Conservation (phyloP, 2,797 vertebrate species). For the Sebastes ruberrimus region DNA sequence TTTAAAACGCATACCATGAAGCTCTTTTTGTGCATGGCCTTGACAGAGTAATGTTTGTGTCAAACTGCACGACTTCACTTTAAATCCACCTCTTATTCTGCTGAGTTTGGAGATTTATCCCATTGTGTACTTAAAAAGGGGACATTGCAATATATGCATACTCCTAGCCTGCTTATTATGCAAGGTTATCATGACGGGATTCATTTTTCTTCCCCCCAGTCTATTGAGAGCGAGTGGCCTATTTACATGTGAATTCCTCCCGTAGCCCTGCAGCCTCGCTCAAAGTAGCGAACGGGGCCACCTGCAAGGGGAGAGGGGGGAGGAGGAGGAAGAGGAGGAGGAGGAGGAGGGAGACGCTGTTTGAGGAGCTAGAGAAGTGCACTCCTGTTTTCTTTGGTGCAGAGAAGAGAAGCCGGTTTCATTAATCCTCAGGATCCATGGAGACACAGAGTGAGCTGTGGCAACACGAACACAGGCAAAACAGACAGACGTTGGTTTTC, state of each 20-base stretch:
- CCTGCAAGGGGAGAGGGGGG: conserved; percentile 65
- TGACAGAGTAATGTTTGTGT: conserved; percentile 27
- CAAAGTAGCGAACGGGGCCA: conserved; percentile 69
- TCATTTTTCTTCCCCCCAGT: conserved; percentile 69
- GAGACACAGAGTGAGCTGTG: conserved; percentile 16
- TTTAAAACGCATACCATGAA: neutral
- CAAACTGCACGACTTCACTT: conserved; percentile 24
- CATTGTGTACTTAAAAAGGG: conserved; percentile 49
- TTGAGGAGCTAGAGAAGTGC: conserved; percentile 66
- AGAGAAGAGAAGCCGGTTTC: conserved; percentile 63
- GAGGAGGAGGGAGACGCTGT: conserved; percentile 9
- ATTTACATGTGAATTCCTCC: conserved; percentile 85
- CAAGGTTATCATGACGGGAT: conserved; percentile 74
- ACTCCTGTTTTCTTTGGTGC: conserved; percentile 72
- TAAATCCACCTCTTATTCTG: conserved; percentile 47
- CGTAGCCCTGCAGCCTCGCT: conserved; percentile 60
- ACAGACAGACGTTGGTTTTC: neutral
- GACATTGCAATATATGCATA: conserved; percentile 44
- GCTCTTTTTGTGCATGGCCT: neutral
- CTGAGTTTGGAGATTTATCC: conserved; percentile 52
- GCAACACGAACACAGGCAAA: neutral
- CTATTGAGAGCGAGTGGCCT: conserved; percentile 69
- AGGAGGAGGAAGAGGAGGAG: conserved; percentile 21
- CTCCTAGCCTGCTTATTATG: conserved; percentile 57
- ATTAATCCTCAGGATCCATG: conserved; percentile 63